A percentile compares a stretch with the other conserved stretches of the same genome.
Conservation (phyloP, 2,888 invertebrate species). For the Polydrusus pterygomalis region DNA sequence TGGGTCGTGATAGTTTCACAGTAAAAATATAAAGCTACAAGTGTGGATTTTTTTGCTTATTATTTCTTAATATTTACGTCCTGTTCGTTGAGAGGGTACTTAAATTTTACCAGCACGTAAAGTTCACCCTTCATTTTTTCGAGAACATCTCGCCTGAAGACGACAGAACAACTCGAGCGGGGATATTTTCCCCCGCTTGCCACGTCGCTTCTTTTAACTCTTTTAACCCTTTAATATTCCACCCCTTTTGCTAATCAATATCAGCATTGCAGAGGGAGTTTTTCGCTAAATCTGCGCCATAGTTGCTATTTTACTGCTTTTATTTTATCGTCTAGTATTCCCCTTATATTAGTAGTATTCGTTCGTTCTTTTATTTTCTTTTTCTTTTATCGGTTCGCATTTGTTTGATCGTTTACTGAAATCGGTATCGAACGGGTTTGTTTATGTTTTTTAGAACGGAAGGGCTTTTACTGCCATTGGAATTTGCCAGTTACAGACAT, state of each 20-base stretch:
- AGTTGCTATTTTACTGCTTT: slow-evolving; percentile 38
- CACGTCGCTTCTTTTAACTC: slow-evolving; percentile 51
- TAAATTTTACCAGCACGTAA: not conserved
- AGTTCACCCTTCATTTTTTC: slow-evolving; percentile 45
- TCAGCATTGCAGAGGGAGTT: slow-evolving; percentile 52
- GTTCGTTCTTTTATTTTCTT: not conserved
- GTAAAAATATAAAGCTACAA: too few relatives aligned
- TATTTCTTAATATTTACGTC: too few relatives aligned
- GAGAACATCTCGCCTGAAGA: slow-evolving; percentile 37
- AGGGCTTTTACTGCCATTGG: not conserved
- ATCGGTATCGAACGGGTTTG: not conserved
- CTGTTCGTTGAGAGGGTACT: not conserved
- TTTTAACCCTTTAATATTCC: slow-evolving; percentile 54
- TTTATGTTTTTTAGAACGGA: not conserved
- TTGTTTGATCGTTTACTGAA: slow-evolving; percentile 19
- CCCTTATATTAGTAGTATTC: slow-evolving; percentile 14
- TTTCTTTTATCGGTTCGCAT: slow-evolving; percentile 3
- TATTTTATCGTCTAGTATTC: slow-evolving; percentile 37
- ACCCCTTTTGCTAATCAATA: slow-evolving; percentile 53
- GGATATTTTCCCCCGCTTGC: slow-evolving; percentile 29
- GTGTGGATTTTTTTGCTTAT: too few relatives aligned
- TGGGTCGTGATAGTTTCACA: too few relatives aligned
- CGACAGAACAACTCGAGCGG: slow-evolving; percentile 39
- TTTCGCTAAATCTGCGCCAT: slow-evolving; percentile 54
- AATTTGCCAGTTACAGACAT: not conserved